phyloP scores from a whole-genome alignment of 1,140 invertebrate species.

The Leptoteleia sp. region DNA sequence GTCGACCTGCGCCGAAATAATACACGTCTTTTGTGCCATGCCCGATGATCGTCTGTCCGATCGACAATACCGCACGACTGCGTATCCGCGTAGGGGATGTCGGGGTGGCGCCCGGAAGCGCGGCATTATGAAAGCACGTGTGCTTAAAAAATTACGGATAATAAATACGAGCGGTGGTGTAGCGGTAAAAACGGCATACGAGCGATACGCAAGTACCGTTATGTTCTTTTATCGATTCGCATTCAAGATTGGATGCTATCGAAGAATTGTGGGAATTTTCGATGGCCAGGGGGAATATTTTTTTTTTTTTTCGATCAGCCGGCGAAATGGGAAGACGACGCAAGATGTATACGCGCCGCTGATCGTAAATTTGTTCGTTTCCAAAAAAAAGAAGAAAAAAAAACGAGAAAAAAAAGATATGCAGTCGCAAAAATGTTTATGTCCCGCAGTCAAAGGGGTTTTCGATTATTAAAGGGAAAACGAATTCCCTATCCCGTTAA shows the following conservation, averaged over 20 bases:
- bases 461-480: conserved; percentile 3
- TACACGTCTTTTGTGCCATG: conserved; percentile 53
- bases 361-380: conserved; percentile 11
- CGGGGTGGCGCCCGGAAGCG: conserved; percentile 48
- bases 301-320: conserved; percentile 38
- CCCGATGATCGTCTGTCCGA: conserved; percentile 45
- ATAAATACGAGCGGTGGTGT: conserved; percentile 63
- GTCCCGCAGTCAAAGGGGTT: neutral
- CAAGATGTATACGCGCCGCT: no score
- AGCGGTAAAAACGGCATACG: conserved; percentile 71
- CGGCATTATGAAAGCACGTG: conserved; percentile 17
- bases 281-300: conserved; percentile 24
- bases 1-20: conserved; percentile 62
- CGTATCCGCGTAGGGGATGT: conserved; percentile 28
- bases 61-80: conserved; percentile 57
- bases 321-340: no score
- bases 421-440: conserved; percentile 12
- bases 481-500: neutral
- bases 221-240: conserved; percentile 70
- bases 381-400: no score
- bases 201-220: no score
- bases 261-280: conserved; percentile 61
- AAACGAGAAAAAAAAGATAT: conserved; percentile 18
- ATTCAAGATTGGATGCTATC: conserved; percentile 61
- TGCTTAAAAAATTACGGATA: conserved; percentile 63